phyloP scores from a whole-genome alignment of 2,113 vertebrate genomes.

The Neolamprologus sp. region DNA sequence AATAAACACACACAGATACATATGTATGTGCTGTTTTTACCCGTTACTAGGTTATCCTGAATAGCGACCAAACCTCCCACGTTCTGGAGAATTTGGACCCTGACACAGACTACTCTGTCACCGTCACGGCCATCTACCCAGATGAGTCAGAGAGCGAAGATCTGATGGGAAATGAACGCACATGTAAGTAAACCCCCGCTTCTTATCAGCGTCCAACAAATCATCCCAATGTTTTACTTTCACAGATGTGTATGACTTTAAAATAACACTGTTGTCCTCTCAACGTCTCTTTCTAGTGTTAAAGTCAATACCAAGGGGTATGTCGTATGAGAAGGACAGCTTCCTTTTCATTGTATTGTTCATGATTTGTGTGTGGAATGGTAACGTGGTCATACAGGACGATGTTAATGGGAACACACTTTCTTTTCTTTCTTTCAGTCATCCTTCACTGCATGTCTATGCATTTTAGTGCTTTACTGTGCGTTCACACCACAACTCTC shows the following conservation, averaged over 20 bases:
- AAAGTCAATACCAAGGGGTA: constrained; percentile 69
- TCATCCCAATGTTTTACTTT: background rate
- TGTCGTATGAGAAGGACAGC: constrained; percentile 41
- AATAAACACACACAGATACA: background rate
- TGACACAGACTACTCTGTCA: constrained; percentile 83
- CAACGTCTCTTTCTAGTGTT: constrained; percentile 73
- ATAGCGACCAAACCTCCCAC: constrained; percentile 75
- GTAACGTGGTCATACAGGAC: background rate
- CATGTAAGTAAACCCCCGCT: constrained; percentile 72
- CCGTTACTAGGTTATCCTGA: constrained; percentile 77
- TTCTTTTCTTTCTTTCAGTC: background rate
- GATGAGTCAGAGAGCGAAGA: constrained; percentile 96
- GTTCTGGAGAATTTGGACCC: constrained; percentile 81
- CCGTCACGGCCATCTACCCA: constrained; percentile 91
- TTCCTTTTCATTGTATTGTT: constrained; percentile 4
- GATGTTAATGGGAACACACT: background rate
- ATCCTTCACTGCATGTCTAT: constrained; percentile 39
- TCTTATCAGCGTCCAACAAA: background rate
- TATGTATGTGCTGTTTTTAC: background rate
- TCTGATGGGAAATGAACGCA: constrained; percentile 80
- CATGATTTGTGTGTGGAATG: background rate
- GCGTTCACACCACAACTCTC: constrained; percentile 9
- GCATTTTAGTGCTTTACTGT: constrained; percentile 15
- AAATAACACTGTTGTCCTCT: constrained; percentile 48
- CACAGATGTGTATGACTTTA: background rate